These are phyloP conservation scores for Alsophila aescularia DNA, from an alignment of 2,888 invertebrate genomes.

Conservation along the genomic window DNA sequence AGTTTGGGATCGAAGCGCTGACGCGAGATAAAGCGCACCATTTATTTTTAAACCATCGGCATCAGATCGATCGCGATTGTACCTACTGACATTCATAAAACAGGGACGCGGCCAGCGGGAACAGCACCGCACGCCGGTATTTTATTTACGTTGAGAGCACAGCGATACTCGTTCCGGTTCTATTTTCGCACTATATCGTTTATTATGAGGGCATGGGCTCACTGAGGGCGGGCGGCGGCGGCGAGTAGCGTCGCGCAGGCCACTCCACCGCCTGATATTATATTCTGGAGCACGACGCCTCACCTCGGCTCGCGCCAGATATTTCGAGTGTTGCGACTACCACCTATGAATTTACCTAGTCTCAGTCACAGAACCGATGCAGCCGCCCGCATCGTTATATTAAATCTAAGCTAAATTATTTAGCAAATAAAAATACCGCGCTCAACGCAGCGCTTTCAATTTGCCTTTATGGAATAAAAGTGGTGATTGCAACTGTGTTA, in stretches of 20 bases:
- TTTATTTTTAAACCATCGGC: constrained; percentile 67
- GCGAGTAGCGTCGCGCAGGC: constrained; percentile 60
- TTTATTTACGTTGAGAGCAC: constrained; percentile 76
- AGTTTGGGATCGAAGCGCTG: constrained; percentile 50
- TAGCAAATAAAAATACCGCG: constrained; percentile 24
- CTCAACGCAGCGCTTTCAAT: constrained; percentile 15
- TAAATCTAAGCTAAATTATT: constrained; percentile 37
- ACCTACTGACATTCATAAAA: constrained; percentile 64
- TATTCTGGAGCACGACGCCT: constrained; percentile 84
- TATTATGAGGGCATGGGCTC: constrained; percentile 71
- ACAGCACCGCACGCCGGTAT: constrained; percentile 60
- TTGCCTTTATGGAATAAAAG: constrained; percentile 20
- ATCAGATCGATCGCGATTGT: constrained; percentile 62
- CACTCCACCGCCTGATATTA: constrained; percentile 81
- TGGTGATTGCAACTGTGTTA: constrained; percentile 19
- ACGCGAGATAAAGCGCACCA: constrained; percentile 45
- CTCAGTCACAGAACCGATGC: constrained; percentile 76
- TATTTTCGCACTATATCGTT: constrained; percentile 81
- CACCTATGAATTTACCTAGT: constrained; percentile 81
- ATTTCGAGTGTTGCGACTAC: constrained; percentile 82
- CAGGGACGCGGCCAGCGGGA: constrained; percentile 64
- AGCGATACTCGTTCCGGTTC: constrained; percentile 70
- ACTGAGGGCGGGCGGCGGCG: constrained; percentile 54
- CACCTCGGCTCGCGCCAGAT: constrained; percentile 80
- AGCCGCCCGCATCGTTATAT: constrained; percentile 72